phyloP scores from a whole-genome alignment of 2,888 invertebrate genomes.

The Tigriopus californicus region DNA sequence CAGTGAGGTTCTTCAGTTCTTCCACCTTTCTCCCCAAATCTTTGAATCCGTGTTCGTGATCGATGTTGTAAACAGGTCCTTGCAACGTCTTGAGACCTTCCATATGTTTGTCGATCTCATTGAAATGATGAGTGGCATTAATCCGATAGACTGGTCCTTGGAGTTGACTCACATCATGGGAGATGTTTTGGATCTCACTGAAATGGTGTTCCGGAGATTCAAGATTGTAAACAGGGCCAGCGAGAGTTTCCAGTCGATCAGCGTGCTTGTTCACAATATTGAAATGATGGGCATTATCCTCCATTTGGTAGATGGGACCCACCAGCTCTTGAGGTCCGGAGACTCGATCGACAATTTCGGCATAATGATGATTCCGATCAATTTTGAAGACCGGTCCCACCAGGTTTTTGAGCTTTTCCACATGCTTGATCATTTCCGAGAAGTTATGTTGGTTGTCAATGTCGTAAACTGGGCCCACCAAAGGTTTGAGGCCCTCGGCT shows the following conservation, averaged over 20 bases:
- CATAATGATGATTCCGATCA: constrained; percentile 8
- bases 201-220: constrained; percentile 1
- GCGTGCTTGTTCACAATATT: neutral
- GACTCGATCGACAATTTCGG: constrained; percentile 5
- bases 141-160: constrained; percentile 10
- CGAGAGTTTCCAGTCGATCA: neutral
- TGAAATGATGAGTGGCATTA: constrained; percentile 11
- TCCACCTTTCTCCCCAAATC: neutral
- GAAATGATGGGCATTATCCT: neutral
- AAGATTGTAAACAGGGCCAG: constrained; percentile 12
- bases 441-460: constrained; percentile 9
- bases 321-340: neutral
- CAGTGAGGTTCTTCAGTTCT: constrained; percentile 8
- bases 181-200: neutral
- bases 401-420: neutral
- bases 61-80: constrained; percentile 13
- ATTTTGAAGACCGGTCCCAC: constrained; percentile 12
- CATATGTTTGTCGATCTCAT: neutral
- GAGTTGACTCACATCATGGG: neutral
- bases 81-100: constrained; percentile 7
- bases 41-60: neutral
- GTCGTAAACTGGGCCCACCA: constrained; percentile 6
- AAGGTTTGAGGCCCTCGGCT: neutral
- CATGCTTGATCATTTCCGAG: neutral
- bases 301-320: constrained; percentile 5